These are phyloP conservation scores for Notolabrus celidotus DNA, from an alignment of 2,797 vertebrate genomes.

Conservation along the genomic window DNA sequence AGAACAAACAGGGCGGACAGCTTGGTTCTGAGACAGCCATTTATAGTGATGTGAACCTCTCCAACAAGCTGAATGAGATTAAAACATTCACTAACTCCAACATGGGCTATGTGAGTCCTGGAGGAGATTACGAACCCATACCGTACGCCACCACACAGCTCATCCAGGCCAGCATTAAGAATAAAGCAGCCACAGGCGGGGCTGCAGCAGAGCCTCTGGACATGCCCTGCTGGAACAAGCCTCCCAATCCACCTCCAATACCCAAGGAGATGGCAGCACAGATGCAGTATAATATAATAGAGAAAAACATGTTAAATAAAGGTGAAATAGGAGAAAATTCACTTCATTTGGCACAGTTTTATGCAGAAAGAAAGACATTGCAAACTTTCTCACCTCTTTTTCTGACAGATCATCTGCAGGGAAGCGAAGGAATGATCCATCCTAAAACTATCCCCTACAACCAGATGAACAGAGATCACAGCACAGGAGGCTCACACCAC, in stretches of 20 bases:
- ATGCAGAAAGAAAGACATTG: background rate
- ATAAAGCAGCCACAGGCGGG: constrained; percentile 79
- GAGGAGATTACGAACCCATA: constrained; percentile 89
- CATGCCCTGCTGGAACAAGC: constrained; percentile 89
- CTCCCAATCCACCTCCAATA: constrained; percentile 89
- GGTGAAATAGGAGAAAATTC: constrained; percentile 75
- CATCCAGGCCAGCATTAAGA: constrained; percentile 92
- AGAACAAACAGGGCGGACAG: constrained; percentile 92
- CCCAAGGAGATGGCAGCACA: constrained; percentile 84
- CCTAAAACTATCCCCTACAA: constrained; percentile 90
- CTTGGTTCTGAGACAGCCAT: constrained; percentile 92
- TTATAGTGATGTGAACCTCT: constrained; percentile 95
- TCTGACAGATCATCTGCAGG: constrained; percentile 81
- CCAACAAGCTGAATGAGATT: constrained; percentile 96
- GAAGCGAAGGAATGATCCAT: constrained; percentile 85
- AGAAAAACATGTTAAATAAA: constrained; percentile 93
- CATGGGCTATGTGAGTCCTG: constrained; percentile 91
- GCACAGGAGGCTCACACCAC: constrained; percentile 91
- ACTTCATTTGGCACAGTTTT: background rate
- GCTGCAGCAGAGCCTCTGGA: constrained; percentile 86
- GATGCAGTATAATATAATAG: constrained; percentile 93
- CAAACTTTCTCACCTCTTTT: background rate
- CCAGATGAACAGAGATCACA: constrained; percentile 90
- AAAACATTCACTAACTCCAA: constrained; percentile 95
- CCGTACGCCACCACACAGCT: constrained; percentile 97